phyloP scores from a whole-genome alignment of 2,888 invertebrate species.

The Drosophila mettleri region DNA sequence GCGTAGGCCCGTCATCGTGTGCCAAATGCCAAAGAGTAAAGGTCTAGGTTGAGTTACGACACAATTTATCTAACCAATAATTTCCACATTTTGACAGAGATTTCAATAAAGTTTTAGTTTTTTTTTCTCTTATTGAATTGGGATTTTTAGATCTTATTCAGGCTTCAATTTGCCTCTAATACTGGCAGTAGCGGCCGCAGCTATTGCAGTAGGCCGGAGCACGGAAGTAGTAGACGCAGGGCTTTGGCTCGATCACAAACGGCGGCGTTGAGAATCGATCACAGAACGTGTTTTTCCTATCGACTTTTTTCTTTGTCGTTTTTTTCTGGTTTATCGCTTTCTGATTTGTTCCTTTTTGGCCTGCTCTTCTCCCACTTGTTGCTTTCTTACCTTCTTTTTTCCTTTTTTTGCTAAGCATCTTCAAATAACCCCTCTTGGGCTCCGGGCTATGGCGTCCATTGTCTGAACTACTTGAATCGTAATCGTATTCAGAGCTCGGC shows the following conservation, averaged over 20 bases:
- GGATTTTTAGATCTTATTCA: constrained; percentile 4
- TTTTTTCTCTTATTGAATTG: background rate
- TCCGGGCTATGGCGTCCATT: too few relatives aligned
- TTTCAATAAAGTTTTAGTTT: background rate
- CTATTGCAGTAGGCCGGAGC: constrained; percentile 12
- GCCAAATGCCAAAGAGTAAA: background rate
- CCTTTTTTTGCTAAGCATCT: too few relatives aligned
- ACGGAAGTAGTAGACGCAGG: constrained; percentile 11
- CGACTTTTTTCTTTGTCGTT: constrained; percentile 6
- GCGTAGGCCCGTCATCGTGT: constrained; percentile 33
- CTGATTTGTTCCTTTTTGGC: background rate
- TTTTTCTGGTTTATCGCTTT: background rate
- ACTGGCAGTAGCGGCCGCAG: constrained; percentile 5
- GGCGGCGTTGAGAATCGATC: constrained; percentile 64
- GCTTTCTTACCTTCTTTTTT: background rate
- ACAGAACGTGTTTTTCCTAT: constrained; percentile 13
- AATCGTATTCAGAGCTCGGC: background rate
- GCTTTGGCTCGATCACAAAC: constrained; percentile 45
- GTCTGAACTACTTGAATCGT: background rate
- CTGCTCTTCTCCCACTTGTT: background rate
- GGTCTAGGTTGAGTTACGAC: constrained; percentile 30
- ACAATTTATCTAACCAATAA: constrained; percentile 18
- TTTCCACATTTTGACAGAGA: constrained; percentile 6
- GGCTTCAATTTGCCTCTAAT: background rate
- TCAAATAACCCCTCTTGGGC: too few relatives aligned